Evolutionary conservation across 2,797 vertebrate species (phyloP), one percentile per base, ranked within the genome.

Genomic region (Urocyon cinereoargenteus): DNA sequence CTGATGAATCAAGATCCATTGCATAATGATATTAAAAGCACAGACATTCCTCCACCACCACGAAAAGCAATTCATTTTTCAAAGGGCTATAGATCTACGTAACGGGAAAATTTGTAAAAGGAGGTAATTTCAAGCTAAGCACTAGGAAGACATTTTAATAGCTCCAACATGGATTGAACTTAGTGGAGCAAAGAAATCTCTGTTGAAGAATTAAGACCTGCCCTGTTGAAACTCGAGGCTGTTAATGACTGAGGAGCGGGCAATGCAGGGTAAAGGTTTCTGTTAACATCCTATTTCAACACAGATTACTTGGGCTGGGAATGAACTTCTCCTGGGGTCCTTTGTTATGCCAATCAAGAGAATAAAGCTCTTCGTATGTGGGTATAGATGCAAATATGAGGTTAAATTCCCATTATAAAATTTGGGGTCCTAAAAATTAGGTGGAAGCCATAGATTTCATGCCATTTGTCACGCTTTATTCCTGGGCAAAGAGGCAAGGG

Each of bases 61-160:
- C 10, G 92, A 62, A 93, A 97, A 62, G 34, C 51, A 88, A 79
- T 75, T 97, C 95, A 90, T 97, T 98, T 96, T 78, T 82, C 89
- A 73, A 98, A 98, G 68, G 90, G 73, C 93, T 97, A 75, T 77
- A 98, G 89, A 96, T 97, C 97, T 98, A 92, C 19, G 79, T 98
- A 96, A 72, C 1, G 24, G 59, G 53, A 14, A 96, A 92, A 75
- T 83, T n/a, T 14, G 26, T 57, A 72, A 95, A 94, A 66, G 61
- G 90, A 96, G 62, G 28, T 79, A 77, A 97, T 97, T 97, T 91
- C 91, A 98, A 86, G 90, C 26, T 91, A 97, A 96, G 86, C 68
- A 93, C 64, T 93, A 93, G 97, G 93, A 92, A 85, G 91, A 68
- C 86, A 93, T 97, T 97, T 94, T 79, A 98, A 88, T 95, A 97